Percentiles rank a stretch among this genome's conserved stretches.
phyloP scores from a whole-genome alignment of 2,888 invertebrate species.

The Charanyca ferruginea region DNA sequence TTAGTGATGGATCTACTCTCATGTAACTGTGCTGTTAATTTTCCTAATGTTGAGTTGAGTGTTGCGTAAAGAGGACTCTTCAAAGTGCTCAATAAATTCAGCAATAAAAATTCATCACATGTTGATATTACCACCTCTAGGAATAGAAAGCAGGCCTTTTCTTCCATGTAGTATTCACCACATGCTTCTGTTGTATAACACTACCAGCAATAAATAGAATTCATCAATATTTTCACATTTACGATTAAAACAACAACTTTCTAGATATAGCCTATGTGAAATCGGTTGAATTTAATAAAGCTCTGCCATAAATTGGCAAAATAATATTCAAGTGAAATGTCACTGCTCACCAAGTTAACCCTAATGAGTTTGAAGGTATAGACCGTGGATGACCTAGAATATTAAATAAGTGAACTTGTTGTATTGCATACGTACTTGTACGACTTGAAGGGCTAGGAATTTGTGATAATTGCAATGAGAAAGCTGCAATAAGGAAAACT shows the following conservation, averaged over 20 bases:
- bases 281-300: not conserved
- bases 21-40: too few relatives aligned
- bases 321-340: not conserved
- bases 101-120: constrained; percentile 6
- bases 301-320: not conserved
- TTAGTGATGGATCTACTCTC: not conserved
- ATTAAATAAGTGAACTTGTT: constrained; percentile 13
- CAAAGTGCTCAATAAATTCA: not conserved
- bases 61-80: not conserved
- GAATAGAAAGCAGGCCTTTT: constrained; percentile 25
- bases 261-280: not conserved
- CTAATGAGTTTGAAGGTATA: not conserved
- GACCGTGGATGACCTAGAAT: constrained; percentile 14
- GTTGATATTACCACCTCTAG: not conserved
- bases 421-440: not conserved
- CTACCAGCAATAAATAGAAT: not conserved
- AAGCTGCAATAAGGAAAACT: not conserved
- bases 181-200: constrained; percentile 1
- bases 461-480: not conserved
- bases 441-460: not conserved
- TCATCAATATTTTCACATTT: not conserved
- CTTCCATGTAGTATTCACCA: not conserved
- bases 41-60: too few relatives aligned
- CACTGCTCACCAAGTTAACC: not conserved
- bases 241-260: constrained; percentile 10